These are phyloP conservation scores for Sebastiscus tertius DNA, from an alignment of 2,797 vertebrate genomes.

Conservation along the genomic window DNA sequence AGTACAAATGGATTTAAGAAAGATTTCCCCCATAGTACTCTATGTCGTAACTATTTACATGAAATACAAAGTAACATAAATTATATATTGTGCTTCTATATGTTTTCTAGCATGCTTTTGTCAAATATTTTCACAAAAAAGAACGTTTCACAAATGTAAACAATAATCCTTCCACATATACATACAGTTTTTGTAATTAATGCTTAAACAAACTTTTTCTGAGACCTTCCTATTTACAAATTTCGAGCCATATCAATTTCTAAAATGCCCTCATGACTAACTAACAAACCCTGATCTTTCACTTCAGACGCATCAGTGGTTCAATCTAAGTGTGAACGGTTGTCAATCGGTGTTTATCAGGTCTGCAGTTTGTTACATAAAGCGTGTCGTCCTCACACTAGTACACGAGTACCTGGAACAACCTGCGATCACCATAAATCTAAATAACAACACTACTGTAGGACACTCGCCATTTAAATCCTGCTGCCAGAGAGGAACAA, in stretches of 20 bases:
- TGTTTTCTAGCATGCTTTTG: slow-evolving; percentile 69
- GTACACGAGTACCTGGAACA: slow-evolving; percentile 30
- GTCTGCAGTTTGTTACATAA: slow-evolving; percentile 2
- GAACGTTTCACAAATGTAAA: slow-evolving; percentile 70
- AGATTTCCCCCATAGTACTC: slow-evolving; percentile 61
- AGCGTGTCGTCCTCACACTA: background rate
- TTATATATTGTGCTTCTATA: slow-evolving; percentile 64
- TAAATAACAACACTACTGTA: background rate
- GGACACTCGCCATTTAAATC: slow-evolving; percentile 3
- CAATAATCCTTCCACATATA: slow-evolving; percentile 49
- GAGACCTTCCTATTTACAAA: slow-evolving; percentile 41
- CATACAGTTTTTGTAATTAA: slow-evolving; percentile 29
- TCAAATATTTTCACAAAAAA: slow-evolving; percentile 56
- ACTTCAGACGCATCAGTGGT: slow-evolving; percentile 2
- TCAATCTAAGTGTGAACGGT: background rate
- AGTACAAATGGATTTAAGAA: slow-evolving; percentile 81
- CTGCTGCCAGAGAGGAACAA: background rate
- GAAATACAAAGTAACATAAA: slow-evolving; percentile 68
- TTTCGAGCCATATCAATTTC: slow-evolving; percentile 16
- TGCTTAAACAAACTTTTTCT: slow-evolving; percentile 10
- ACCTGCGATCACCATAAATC: slow-evolving; percentile 2
- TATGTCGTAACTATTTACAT: slow-evolving; percentile 76
- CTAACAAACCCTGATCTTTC: background rate
- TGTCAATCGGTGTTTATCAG: background rate
- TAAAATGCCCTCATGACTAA: slow-evolving; percentile 17